phyloP scores from a whole-genome alignment of 2,113 vertebrate genomes.

The Cettia cetti region DNA sequence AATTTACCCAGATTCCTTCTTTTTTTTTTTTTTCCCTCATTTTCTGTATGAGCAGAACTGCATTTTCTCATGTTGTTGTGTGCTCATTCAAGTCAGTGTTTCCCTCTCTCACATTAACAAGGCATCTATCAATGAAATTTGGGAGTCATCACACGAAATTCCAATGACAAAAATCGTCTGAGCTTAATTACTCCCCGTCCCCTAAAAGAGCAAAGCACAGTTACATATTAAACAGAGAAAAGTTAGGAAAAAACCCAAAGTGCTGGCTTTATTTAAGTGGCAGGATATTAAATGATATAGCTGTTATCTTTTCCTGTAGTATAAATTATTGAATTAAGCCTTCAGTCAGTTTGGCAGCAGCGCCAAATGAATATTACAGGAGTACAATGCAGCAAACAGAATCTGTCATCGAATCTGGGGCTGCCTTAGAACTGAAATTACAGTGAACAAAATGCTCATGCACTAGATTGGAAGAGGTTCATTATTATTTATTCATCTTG shows the following conservation, averaged over 20 bases:
- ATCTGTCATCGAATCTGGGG: conserved; percentile 10
- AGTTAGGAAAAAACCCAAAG: background rate
- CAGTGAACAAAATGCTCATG: conserved; percentile 12
- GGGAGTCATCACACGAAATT: background rate
- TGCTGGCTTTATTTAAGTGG: conserved; percentile 29
- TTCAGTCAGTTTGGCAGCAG: conserved; percentile 43
- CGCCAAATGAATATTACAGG: conserved; percentile 24
- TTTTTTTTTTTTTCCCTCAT: rapidly evolving
- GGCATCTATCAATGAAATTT: background rate
- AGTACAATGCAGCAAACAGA: conserved; percentile 23
- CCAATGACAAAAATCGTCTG: background rate
- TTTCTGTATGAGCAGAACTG: background rate
- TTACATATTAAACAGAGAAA: background rate
- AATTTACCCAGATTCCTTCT: background rate
- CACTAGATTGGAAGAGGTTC: conserved; percentile 17
- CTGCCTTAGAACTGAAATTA: conserved; percentile 35
- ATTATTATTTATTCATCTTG: conserved; percentile 60
- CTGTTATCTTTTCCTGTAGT: conserved; percentile 34
- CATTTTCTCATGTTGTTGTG: background rate
- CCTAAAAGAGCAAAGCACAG: background rate
- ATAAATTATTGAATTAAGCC: conserved; percentile 59
- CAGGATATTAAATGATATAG: conserved; percentile 54
- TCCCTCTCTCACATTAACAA: background rate
- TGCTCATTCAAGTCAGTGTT: background rate
- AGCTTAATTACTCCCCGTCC: background rate